Percentiles rank a stretch among this genome's conserved stretches.
phyloP scores from a whole-genome alignment of 37 sponge, comb jelly and placozoan species.

The Haliclona indistincta region DNA sequence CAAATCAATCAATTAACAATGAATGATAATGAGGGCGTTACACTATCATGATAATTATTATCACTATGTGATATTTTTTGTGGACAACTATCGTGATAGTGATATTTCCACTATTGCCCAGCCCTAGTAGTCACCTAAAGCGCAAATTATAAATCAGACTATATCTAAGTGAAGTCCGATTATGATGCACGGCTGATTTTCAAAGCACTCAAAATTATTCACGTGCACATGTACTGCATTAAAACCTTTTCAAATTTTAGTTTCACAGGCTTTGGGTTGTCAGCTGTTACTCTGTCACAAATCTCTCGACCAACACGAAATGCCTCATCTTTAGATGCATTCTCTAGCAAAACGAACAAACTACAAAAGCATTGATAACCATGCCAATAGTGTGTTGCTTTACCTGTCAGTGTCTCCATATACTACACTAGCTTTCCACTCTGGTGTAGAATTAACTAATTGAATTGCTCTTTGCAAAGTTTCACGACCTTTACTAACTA shows the following conservation, averaged over 20 bases:
- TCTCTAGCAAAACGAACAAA: conserved; percentile 84
- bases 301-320: conserved; percentile 89
- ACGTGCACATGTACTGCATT: neutral
- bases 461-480: conserved; percentile 91
- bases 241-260: conserved; percentile 93
- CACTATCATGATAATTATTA: no score
- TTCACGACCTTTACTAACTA: conserved; percentile 91
- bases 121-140: no score
- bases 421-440: conserved; percentile 88
- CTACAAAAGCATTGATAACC: conserved; percentile 18
- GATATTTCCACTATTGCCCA: no score
- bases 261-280: conserved; percentile 92
- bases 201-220: neutral
- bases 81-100: no score
- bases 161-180: neutral
- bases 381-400: neutral
- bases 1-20: no score
- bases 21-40: no score
- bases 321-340: conserved; percentile 77
- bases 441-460: conserved; percentile 72
- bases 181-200: neutral
- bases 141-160: no score
- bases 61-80: no score
- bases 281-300: conserved; percentile 67
- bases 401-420: conserved; percentile 98